Base-by-base conservation (phyloP, 2,113 vertebrate genomes). In the Ibidorhyncha struthersii region DNA sequence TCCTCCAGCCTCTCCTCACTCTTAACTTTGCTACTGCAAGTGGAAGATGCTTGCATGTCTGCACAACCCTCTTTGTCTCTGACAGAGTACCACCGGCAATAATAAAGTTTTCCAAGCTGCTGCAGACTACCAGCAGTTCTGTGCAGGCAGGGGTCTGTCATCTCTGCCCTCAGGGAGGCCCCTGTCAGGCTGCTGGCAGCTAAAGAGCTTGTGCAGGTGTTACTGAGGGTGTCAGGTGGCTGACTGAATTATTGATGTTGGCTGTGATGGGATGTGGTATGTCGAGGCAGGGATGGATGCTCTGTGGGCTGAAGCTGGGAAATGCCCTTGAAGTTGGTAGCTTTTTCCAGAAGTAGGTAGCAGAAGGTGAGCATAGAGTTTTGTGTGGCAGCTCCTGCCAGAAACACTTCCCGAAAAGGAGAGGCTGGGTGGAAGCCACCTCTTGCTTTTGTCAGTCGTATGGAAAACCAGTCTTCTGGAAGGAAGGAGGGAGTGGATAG, bases 271-370 rank as follows among this genome's bases (percentile, higher is more conserved):
- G 45, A 90, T 90, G 19, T 88, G 23, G 14, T 76, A 5, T 77
- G 29, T 82, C 0, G 0, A 76, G 23, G 40, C 17, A 38, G 36
- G 18, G 34, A 41, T 65, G 55, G 69, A 52, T 84, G 49, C 8
- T 72, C 2, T 29, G 26, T 30, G n/a, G 45, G 65, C 45, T 93
- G 62, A 65, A 88, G 69, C 32, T 82, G 62, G 34, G 41, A 69
- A 87, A 14, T 0, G 0, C 20, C 80, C 1, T 0, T 34, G 63
- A 61, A 72, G 9, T 61, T 66, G 30, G 26, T 40, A 84, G 45
- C 23, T 82, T 82, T 89, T 86, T 49, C 80, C 27, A 73, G 79
- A 63, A 80, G 41, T 49, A 59, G 29, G 30, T 9, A 72, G 27
- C 20, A 41, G 34, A 73, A 83, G 20, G 25, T 92, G 32, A 86